Conservation (phyloP, 92 coral and sea anemone species). For the Epizoanthus illoricatus region DNA sequence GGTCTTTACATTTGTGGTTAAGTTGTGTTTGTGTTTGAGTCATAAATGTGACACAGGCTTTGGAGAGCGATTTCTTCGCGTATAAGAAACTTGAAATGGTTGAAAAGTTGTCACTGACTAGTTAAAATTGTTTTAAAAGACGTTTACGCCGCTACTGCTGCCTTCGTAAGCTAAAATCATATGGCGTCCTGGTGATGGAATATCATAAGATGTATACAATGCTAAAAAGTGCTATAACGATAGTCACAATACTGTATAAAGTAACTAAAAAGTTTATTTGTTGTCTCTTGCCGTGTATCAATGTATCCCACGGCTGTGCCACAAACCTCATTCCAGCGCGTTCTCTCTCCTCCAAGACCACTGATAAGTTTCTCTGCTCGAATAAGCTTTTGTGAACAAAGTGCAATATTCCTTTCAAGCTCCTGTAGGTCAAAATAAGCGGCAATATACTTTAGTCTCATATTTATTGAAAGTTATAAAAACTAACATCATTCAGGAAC, state of each 20-base stretch:
- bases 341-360: slow-evolving; percentile 95
- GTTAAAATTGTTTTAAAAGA: no score
- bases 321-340: slow-evolving; percentile 90
- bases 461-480: not conserved
- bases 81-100: no score
- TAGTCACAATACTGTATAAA: no score
- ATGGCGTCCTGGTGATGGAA: no score
- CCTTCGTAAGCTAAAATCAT: no score
- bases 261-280: no score
- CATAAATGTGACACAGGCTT: not conserved
- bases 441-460: not conserved
- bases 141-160: no score
- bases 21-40: not conserved
- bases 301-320: not conserved
- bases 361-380: slow-evolving; percentile 94
- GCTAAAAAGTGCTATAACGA: no score
- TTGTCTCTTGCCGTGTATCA: no score
- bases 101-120: no score
- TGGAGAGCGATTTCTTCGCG: not conserved
- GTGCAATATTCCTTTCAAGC: slow-evolving; percentile 80
- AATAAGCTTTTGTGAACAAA: slow-evolving; percentile 93
- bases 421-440: slow-evolving; percentile 45
- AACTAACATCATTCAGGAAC: not conserved
- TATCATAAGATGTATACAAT: no score
- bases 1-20: not conserved